A percentile compares a stretch with the other conserved stretches of the same genome.
Conservation (phyloP, 2,113 vertebrate species). For the Stegastes partitus region DNA sequence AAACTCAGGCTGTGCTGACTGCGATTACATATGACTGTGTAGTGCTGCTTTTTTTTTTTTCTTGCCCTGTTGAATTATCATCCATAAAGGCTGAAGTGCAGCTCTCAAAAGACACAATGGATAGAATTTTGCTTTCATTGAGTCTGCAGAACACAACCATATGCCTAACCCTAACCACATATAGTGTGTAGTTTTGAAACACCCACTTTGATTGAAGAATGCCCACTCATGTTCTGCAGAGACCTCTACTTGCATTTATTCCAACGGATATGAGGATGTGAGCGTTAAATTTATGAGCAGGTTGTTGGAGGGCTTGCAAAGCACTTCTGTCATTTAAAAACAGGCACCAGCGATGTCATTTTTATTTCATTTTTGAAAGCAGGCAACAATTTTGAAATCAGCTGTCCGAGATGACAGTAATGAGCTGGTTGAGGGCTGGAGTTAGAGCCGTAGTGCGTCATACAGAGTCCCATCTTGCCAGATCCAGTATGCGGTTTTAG, state of each 20-base stretch:
- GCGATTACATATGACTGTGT: neutral
- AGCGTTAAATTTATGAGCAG: slow-evolving; percentile 22
- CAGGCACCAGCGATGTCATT: neutral
- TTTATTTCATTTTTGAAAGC: neutral
- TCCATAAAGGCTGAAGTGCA: neutral
- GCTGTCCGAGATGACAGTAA: slow-evolving; percentile 3
- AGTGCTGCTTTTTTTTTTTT: neutral
- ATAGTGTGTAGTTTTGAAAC: too few relatives aligned
- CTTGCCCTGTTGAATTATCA: neutral
- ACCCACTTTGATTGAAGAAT: too few relatives aligned
- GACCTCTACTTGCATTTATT: neutral
- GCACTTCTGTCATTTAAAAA: neutral
- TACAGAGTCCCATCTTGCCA: too few relatives aligned
- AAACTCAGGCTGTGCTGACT: neutral
- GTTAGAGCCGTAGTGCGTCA: too few relatives aligned
- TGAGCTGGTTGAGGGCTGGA: neutral
- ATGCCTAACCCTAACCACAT: too few relatives aligned
- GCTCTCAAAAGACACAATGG: neutral
- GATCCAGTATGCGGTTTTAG: too few relatives aligned
- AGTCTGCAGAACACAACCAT: too few relatives aligned
- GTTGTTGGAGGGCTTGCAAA: slow-evolving; percentile 3
- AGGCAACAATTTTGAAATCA: slow-evolving; percentile 4
- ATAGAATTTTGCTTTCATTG: neutral
- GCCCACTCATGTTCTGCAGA: too few relatives aligned
- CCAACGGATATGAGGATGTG: neutral